Base-by-base conservation (phyloP, 2,888 invertebrate species). In the Strigamia transsilvanica region DNA sequence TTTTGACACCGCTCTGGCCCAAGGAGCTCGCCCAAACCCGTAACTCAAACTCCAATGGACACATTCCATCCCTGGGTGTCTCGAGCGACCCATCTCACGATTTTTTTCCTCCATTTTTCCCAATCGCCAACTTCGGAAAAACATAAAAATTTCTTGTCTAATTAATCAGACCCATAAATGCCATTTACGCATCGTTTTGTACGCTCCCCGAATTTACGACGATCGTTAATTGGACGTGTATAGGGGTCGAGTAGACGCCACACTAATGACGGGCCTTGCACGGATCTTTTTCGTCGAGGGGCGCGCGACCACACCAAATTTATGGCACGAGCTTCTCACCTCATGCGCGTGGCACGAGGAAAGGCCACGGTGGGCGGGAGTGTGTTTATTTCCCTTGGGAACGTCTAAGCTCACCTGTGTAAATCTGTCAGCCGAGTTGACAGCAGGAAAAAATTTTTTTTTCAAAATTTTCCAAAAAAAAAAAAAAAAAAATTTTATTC, bases 311-410 rank as follows among this genome's bases (percentile, higher is more conserved):
- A 66, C 66, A 66, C 27, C 66, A 66, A 66, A 66, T 66, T 66
- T 66, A 66, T 66, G 66, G 66, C 66, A 66, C 66, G 66, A 66
- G 66, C 66, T 66, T 66, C 66, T 66, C 66, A 66, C 66, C 66
- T 66, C 66, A 66, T 66, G 32, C 66, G 66, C 66, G 66, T 66
- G 66, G 66, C 66, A 66, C 66, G 66, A 66, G 66, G 66, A 66
- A 66, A 66, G 66, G 66, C 66, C 66, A 66, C 27, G 66, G 66
- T 66, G 66, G 66, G 66, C 66, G 66, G 66, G 66, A 66, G 66
- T 66, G 66, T 66, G 66, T 66, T 23, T 66, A 66, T 66, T 66
- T 66, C 66, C 66, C 66, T 66, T 66, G 66, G 66, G 66, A 66
- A 66, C 66, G 32, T 66, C 66, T 66, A 66, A 32, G 32, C 66